These are phyloP conservation scores for Sturmia bella DNA, from an alignment of 2,888 invertebrate species.

Conservation along the genomic window DNA sequence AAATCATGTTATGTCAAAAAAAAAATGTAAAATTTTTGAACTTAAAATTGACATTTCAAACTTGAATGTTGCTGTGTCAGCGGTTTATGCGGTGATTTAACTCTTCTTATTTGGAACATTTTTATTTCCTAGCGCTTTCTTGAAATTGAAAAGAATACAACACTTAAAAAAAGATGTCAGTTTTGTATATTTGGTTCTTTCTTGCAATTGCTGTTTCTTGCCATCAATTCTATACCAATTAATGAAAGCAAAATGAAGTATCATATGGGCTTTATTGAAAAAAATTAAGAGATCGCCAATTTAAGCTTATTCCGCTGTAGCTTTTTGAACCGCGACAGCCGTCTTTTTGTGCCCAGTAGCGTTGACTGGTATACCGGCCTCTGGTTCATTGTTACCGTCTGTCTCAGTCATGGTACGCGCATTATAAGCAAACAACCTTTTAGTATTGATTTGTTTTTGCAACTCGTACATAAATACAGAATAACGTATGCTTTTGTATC, in stretches of 20 bases:
- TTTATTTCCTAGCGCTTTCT: no score
- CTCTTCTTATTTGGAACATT: background rate
- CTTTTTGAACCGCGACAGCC: background rate
- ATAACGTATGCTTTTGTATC: slow-evolving; percentile 70
- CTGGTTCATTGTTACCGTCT: slow-evolving; percentile 68
- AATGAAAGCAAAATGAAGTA: no score
- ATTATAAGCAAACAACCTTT: slow-evolving; percentile 73
- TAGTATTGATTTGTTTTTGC: slow-evolving; percentile 70
- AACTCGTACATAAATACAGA: slow-evolving; percentile 74
- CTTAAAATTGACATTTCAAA: no score
- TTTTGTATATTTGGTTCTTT: no score
- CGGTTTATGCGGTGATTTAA: no score
- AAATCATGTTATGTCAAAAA: no score
- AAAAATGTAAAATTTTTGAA: no score
- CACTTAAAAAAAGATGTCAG: no score
- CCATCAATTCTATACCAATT: no score
- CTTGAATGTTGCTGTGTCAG: background rate
- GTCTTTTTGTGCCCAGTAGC: slow-evolving; percentile 65
- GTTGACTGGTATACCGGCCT: slow-evolving; percentile 75
- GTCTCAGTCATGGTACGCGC: slow-evolving; percentile 70
- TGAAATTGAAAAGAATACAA: no score
- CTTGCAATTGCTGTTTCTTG: no score
- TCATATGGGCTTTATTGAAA: background rate
- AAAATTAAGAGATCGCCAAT: background rate
- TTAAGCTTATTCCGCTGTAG: background rate